Evolutionary conservation across 2,888 invertebrate species (phyloP), one percentile per base, ranked within the genome.

Genomic region (Rhamnusium bicolor): DNA sequence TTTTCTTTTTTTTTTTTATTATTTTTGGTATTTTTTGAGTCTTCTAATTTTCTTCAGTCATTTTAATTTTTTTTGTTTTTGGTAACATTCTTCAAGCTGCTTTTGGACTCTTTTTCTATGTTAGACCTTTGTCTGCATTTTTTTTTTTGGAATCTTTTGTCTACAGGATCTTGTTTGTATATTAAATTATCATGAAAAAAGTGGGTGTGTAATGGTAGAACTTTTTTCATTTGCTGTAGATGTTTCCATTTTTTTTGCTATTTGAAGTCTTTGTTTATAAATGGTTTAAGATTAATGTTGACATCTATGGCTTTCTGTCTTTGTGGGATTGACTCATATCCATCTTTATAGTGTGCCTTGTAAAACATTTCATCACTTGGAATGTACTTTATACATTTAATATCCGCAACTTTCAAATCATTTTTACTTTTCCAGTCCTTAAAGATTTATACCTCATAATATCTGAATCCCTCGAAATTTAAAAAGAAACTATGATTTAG

Each of bases 351-450:
- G 8, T 46, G 2, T 46, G 46, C 46, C n/a, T 46, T 46, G 46
- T n/a, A 46, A 46, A 46, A 46, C 8, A 46, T 46, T 46, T 46
- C 46, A 46, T 8, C 46, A 46, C 46, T 46, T 46, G 46, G 46
- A 46, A n/a, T 2, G 46, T 46, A 46, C 24, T 24, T 24, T n/a
- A 46, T 46, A 10, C 46, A 46, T 46, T 46, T 46, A 46, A 46
- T 46, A 10, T 46, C 46, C 4, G 46, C 46, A 46, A 46, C 10
- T 46, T n/a, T 46, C 8, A 46, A 46, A n/a, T 46, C 8, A n/a
- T 46, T 10, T 54, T 54, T 54, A n/a, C 54, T 54, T 54, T 54
- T 54, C 54, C 54, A 16, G 54, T 2, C 54, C 54, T 54, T 8
- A 14, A 3, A 19, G n/a, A n/a, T n/a, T n/a, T n/a, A n/a, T n/a